Conservation (phyloP, 2,797 vertebrate species). For the Glossophaga mutica region DNA sequence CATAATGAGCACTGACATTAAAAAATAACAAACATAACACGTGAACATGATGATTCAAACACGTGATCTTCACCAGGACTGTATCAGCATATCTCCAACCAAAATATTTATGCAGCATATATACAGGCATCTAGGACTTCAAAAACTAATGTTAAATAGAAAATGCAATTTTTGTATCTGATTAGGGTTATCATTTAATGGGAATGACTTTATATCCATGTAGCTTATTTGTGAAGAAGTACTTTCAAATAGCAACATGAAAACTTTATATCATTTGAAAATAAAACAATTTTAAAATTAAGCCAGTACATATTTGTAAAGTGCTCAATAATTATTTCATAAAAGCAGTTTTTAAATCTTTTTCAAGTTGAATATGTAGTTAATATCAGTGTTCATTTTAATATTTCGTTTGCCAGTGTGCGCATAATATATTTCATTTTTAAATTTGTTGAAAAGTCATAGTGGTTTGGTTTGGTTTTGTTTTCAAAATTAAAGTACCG, state of each 20-base stretch:
- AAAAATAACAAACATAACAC: neutral
- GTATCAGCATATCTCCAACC: neutral
- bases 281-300: neutral
- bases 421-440: neutral
- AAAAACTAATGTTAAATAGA: neutral
- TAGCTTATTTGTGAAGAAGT: neutral
- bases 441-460: neutral
- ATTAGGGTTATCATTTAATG: neutral
- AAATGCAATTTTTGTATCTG: neutral
- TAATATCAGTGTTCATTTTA: neutral
- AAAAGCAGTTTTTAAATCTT: neutral
- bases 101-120: neutral
- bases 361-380: neutral
- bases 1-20: neutral
- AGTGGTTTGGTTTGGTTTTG: neutral
- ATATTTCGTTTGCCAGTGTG: neutral
- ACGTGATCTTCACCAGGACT: neutral
- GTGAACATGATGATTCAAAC: neutral
- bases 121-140: neutral
- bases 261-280: constrained; percentile 6
- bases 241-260: neutral
- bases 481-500: neutral
- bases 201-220: neutral
- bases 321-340: neutral
- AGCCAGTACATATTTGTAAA: neutral